Base-by-base conservation (phyloP, 2,888 invertebrate genomes). In the Ophioninae sp. region DNA sequence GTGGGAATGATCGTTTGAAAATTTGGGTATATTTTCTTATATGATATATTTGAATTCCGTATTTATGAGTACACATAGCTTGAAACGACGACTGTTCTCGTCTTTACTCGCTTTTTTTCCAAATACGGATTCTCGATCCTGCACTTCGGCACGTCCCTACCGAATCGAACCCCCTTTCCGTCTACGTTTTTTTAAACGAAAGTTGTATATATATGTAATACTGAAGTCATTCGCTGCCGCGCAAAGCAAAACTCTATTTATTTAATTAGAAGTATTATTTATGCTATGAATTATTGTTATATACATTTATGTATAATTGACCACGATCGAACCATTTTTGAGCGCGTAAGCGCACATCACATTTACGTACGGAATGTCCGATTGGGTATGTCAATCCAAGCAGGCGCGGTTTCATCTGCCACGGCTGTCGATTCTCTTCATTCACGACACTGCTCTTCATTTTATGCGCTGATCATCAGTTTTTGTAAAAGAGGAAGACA, bases 241-340 rank as follows among this genome's bases (percentile, higher is more conserved):
- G 68, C 73, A 57, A 74, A 81, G 75, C 76, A 79, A 50, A 77
- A 79, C 83, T 84, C 88, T 90, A 90, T 90, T 90, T 90, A 90
- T 90, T 88, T 88, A 89, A 86, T 85, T 89, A 89, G 87, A 83
- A 72, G 78, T 86, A 87, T 86, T 90, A 90, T 90, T 90, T 89
- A 89, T 90, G 79, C 72, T 79, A 84, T 70, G 73, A 59, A 61
- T 67, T 62, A 50, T 81, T 21, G 20, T 65, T 50, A 37, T 59
- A 17, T 72, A 21, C 57, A 72, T 70, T 56, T 37, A 57, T 56
- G n/a, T 57, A 30, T 44, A 37, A 56, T 65, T 75, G 59, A 65
- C 61, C 68, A 61, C 21, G 44, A 61, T 68, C 20, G 61, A 74
- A 50, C 79, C 57, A 69, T 44, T 30, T 30, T 30, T 73, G 59